Evolutionary conservation across 2,888 invertebrate species (phyloP).

Genomic region (Lagria hirta): DNA sequence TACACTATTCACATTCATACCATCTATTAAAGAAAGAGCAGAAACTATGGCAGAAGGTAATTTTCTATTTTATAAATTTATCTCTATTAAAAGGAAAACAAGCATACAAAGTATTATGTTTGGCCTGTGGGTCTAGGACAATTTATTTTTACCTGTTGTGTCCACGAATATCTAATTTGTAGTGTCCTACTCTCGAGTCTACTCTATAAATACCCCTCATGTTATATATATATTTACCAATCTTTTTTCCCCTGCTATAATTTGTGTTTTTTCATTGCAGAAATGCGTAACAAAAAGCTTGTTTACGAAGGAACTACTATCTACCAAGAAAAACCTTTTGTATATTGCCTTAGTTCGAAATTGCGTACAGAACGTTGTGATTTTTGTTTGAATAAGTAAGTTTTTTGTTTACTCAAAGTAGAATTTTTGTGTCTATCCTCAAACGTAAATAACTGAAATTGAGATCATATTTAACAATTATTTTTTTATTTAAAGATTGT

Average conservation of each 20-base stretch:
- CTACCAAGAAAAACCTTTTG: conserved; percentile 74
- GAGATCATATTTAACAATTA: too few species aligned
- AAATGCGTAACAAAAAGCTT: conserved; percentile 54
- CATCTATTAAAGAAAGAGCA: too few species aligned
- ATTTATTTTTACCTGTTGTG: conserved; percentile 11
- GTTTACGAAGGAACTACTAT: conserved; percentile 68
- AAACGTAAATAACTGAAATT: too few species aligned
- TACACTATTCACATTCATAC: too few species aligned
- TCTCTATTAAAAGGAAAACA: too few species aligned
- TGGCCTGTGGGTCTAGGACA: conserved; percentile 3
- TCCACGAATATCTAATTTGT: conserved; percentile 9
- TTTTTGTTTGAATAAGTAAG: conserved; percentile 73
- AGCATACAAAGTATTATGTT: too few species aligned
- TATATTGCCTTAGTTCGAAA: conserved; percentile 69
- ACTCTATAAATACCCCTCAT: conserved; percentile 12
- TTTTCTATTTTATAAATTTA: too few species aligned
- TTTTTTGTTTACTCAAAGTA: conserved; percentile 26
- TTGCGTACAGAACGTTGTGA: conserved; percentile 73
- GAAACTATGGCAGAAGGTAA: too few species aligned
- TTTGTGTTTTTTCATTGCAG: conserved; percentile 3
- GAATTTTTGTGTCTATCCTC: not conserved
- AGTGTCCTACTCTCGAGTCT: conserved; percentile 2
- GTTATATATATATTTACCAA: too few species aligned
- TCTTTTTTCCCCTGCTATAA: not conserved
- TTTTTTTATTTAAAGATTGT: too few species aligned